A percentile compares a stretch with the other conserved stretches of the same genome.
phyloP scores from a whole-genome alignment of 2,888 invertebrate genomes.

The Eristalis tenax region DNA sequence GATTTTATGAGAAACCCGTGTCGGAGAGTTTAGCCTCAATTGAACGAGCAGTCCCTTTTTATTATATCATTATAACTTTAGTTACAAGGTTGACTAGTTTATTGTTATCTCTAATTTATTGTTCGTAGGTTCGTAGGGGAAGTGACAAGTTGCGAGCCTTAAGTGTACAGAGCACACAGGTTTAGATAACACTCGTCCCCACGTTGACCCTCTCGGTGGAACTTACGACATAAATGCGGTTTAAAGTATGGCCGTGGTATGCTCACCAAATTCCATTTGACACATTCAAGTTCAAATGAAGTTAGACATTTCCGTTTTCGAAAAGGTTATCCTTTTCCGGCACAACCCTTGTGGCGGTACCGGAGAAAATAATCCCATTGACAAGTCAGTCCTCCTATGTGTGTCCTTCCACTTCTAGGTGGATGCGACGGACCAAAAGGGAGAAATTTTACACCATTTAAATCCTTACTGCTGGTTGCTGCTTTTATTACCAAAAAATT shows the following conservation, averaged over 20 bases:
- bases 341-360: constrained; percentile 5
- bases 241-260: background rate
- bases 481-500: constrained; percentile 34
- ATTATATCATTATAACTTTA: constrained; percentile 8
- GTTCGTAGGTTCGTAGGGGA: background rate
- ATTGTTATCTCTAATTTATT: constrained; percentile 15
- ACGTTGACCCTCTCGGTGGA: background rate
- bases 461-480: constrained; percentile 23
- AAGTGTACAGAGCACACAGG: background rate
- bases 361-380: constrained; percentile 21
- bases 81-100: constrained; percentile 23
- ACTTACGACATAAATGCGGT: constrained; percentile 9
- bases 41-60: background rate
- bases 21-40: background rate
- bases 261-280: background rate
- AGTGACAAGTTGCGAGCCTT: background rate
- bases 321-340: constrained; percentile 1
- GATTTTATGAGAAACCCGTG: constrained; percentile 19
- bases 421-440: background rate
- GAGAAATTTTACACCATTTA: constrained; percentile 23
- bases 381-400: constrained; percentile 11
- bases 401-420: background rate
- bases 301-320: constrained; percentile 16
- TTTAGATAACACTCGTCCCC: background rate
- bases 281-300: constrained; percentile 2